These are phyloP conservation scores for Xerus rutilus DNA, from an alignment of 2,797 vertebrate genomes.

Conservation along the genomic window DNA sequence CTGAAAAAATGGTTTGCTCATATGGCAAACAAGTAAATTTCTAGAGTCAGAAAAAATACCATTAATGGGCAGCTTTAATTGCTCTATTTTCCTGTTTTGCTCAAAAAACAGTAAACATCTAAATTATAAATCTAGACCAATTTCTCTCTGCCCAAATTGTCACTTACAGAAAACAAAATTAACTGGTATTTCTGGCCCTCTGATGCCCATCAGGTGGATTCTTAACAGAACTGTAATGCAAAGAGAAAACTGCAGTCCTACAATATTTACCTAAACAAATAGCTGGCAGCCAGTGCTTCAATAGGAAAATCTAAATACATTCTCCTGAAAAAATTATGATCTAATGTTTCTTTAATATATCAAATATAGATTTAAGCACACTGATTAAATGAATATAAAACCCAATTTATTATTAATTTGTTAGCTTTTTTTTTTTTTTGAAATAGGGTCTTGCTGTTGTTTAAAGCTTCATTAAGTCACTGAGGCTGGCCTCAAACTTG, in stretches of 20 bases:
- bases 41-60: conserved; percentile 32
- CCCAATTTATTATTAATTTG: not conserved
- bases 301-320: conserved; percentile 22
- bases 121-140: not conserved
- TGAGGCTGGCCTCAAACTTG: too few species aligned
- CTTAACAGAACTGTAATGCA: conserved; percentile 6
- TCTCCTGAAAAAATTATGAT: conserved; percentile 11
- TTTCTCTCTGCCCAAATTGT: not conserved
- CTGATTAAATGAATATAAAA: conserved; percentile 6
- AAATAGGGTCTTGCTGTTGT: too few species aligned
- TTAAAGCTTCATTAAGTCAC: too few species aligned
- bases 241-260: not conserved
- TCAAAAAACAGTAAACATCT: not conserved
- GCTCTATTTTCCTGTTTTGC: conserved; percentile 22
- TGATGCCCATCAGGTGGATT: not conserved
- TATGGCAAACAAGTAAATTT: conserved; percentile 19
- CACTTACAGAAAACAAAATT: conserved; percentile 27
- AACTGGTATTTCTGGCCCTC: not conserved
- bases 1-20: conserved; percentile 30
- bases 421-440: not conserved
- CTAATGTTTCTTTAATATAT: not conserved
- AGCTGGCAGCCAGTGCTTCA: not conserved
- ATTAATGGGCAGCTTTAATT: not conserved
- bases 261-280: not conserved
- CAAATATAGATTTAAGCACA: conserved; percentile 24